A percentile compares a stretch with the other conserved stretches of the same genome.
Evolutionary conservation across 2,888 invertebrate genomes (phyloP).

Genomic region (Latrodectus hesperus): DNA sequence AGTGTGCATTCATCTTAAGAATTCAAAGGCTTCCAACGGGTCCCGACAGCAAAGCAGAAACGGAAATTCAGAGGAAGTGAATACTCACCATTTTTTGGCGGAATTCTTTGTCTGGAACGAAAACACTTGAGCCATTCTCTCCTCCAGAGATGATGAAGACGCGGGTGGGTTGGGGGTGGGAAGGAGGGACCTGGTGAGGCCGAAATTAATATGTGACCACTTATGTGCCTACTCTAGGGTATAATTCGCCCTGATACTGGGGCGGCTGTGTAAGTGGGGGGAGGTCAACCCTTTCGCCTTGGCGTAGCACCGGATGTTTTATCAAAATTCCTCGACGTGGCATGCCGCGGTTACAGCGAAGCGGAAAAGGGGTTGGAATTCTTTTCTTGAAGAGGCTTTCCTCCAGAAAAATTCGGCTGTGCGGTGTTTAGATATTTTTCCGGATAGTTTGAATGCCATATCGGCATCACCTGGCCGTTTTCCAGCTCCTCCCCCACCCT

Average conservation of each 20-base stretch:
- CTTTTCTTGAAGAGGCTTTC: background rate
- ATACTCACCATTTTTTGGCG: too few species aligned
- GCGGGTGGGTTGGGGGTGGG: background rate
- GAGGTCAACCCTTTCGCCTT: background rate
- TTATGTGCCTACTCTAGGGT: constrained; percentile 27
- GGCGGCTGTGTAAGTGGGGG: constrained; percentile 20
- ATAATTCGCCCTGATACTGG: background rate
- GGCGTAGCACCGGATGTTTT: constrained; percentile 22
- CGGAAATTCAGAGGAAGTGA: too few species aligned
- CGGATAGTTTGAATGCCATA: constrained; percentile 7
- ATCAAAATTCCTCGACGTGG: constrained; percentile 41
- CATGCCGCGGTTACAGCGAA: constrained; percentile 13
- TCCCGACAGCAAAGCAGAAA: too few species aligned
- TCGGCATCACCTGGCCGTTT: constrained; percentile 21
- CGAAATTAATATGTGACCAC: constrained; percentile 49
- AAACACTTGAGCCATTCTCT: background rate
- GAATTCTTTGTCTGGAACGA: background rate
- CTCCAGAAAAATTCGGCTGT: constrained; percentile 3
- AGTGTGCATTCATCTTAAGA: too few species aligned
- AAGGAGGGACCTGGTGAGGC: background rate
- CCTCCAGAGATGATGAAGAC: background rate
- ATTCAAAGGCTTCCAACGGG: too few species aligned
- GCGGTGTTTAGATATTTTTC: background rate
- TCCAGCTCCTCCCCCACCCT: background rate
- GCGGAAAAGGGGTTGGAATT: background rate